A percentile compares a stretch with the other conserved stretches of the same genome.
These are phyloP conservation scores for Aplidium turbinatum DNA, from an alignment of 23 tunicate genomes.

Conservation along the genomic window DNA sequence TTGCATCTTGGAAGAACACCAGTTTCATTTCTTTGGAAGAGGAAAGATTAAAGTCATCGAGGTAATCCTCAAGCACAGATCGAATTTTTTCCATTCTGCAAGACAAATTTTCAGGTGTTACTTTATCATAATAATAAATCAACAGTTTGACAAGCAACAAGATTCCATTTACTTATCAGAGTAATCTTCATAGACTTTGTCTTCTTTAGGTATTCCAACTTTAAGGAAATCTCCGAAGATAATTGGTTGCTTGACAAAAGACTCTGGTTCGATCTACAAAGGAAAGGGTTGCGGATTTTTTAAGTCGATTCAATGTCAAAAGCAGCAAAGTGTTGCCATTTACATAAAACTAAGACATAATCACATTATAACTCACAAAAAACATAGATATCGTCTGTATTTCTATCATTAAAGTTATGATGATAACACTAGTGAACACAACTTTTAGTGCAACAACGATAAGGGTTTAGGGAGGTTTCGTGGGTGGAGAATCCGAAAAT, in stretches of 20 bases:
- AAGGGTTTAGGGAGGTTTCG: no score
- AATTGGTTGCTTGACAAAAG: slow-evolving; percentile 77
- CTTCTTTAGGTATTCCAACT: slow-evolving; percentile 82
- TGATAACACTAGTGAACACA: no score
- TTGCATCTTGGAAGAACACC: slow-evolving; percentile 98
- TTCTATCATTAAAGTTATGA: no score
- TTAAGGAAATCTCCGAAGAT: slow-evolving; percentile 96
- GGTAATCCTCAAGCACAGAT: slow-evolving; percentile 84
- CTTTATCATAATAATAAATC: neutral
- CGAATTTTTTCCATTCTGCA: slow-evolving; percentile 90
- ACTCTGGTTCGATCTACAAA: slow-evolving; percentile 71
- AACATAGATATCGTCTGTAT: no score
- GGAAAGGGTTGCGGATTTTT: no score
- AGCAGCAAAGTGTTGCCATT: no score
- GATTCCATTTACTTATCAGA: slow-evolving; percentile 80
- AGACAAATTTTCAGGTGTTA: neutral
- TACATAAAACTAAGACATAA: no score
- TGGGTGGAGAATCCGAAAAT: no score
- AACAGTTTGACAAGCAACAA: no score
- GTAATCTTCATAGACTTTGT: slow-evolving; percentile 83
- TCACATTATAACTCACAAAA: no score
- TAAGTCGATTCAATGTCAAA: no score
- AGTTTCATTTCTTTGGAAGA: slow-evolving; percentile 97
- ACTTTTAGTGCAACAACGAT: no score
- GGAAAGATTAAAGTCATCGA: slow-evolving; percentile 90